A percentile compares a stretch with the other conserved stretches of the same genome.
These are phyloP conservation scores for Myotis brandtii DNA, from an alignment of 2,113 vertebrate species.

Conservation along the genomic window DNA sequence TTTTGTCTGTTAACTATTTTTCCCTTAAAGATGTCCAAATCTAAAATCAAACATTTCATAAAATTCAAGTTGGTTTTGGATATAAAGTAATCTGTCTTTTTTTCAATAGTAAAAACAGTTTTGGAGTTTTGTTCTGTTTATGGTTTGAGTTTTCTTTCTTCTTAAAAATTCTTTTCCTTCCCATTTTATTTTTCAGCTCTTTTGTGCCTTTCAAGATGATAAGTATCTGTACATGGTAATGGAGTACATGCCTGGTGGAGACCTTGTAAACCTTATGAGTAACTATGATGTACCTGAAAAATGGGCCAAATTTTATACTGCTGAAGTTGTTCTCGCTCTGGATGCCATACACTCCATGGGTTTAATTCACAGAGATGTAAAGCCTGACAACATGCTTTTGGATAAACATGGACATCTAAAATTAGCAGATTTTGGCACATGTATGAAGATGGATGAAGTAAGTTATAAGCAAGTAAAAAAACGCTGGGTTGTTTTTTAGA, in stretches of 20 bases:
- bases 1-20: not conserved
- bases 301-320: slow-evolving; percentile 99
- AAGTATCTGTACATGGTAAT: slow-evolving; percentile 99
- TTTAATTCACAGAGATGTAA: slow-evolving; percentile 98
- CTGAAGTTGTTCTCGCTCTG: slow-evolving; percentile 97
- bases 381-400: slow-evolving; percentile 99
- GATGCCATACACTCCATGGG: slow-evolving; percentile 99
- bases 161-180: not conserved
- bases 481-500: not conserved
- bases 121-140: slow-evolving; percentile 37
- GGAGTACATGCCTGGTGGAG: slow-evolving; percentile 99
- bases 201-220: slow-evolving; percentile 99
- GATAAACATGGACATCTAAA: slow-evolving; percentile 96
- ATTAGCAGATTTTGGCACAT: slow-evolving; percentile 98
- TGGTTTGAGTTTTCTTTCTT: not conserved
- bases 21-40: not conserved
- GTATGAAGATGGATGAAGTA: slow-evolving; percentile 99
- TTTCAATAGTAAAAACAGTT: not conserved
- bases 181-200: slow-evolving; percentile 87
- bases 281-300: slow-evolving; percentile 99
- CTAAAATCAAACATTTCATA: slow-evolving; percentile 51
- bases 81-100: not conserved
- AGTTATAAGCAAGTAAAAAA: slow-evolving; percentile 81
- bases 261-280: slow-evolving; percentile 99
- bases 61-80: slow-evolving; percentile 35